phyloP scores from a whole-genome alignment of 92 coral and sea anemone genomes.

The Virgularia gustaviana region DNA sequence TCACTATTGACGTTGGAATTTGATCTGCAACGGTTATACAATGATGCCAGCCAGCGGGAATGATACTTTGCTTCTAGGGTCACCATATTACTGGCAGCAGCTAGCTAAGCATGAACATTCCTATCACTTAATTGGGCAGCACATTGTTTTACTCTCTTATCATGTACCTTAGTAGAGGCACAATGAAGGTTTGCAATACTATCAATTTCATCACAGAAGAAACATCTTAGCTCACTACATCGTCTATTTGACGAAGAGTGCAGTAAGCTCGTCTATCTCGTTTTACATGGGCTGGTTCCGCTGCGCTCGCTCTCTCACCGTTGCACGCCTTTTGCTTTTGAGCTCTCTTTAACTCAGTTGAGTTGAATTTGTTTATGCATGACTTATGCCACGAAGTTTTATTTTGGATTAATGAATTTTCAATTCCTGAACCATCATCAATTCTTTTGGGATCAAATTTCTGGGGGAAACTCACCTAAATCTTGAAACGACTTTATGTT shows the following conservation, averaged over 20 bases:
- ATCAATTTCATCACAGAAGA: conserved; percentile 52
- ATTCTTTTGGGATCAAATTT: conserved; percentile 33
- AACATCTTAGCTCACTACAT: conserved; percentile 24
- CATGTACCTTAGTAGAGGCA: conserved; percentile 51
- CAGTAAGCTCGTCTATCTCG: conserved; percentile 27
- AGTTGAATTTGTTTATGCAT: conserved; percentile 30
- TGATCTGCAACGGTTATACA: too few relatives aligned
- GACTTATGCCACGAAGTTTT: conserved; percentile 43
- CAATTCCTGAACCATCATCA: conserved; percentile 50
- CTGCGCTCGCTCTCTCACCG: neutral
- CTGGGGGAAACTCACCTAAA: conserved; percentile 15
- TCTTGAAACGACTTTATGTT: conserved; percentile 39
- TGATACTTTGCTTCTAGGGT: too few relatives aligned
- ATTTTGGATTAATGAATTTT: conserved; percentile 11
- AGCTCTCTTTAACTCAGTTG: conserved; percentile 42
- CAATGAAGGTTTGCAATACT: conserved; percentile 36
- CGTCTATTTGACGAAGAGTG: neutral
- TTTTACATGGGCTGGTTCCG: conserved; percentile 34
- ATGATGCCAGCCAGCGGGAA: too few relatives aligned
- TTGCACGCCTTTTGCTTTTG: conserved; percentile 11
- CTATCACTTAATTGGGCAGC: too few relatives aligned
- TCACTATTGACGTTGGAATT: too few relatives aligned
- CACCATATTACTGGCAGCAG: too few relatives aligned
- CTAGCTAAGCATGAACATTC: too few relatives aligned
- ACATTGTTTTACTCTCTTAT: conserved; percentile 46